Base-by-base conservation (phyloP, 2,113 vertebrate genomes). In the Hystrix brachyura region DNA sequence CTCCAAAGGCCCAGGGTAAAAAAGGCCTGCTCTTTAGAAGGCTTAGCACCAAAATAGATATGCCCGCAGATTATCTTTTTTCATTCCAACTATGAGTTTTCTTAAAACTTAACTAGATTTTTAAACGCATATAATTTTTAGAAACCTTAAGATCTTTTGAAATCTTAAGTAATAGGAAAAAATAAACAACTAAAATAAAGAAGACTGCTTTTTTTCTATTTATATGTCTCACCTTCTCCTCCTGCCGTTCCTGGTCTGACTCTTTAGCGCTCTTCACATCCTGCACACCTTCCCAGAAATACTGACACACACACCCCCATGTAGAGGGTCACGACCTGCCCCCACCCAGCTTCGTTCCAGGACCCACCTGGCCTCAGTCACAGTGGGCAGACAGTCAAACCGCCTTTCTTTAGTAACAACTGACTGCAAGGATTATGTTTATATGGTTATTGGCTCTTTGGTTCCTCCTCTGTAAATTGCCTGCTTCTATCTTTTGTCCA, bases 91-190 rank as follows among this genome's bases (percentile, higher is more conserved):
- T 5, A 23, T 51, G 48, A 62, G 10, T 72, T 81, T 82, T 81
- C 78, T 93, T 83, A 85, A 85, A 96, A 71, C 3, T 15, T 78
- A 51, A 69, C 55, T 72, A 59, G n/a, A 90, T 67, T 91, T 90
- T 94, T 55, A 64, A 83, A 81, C 84, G 55, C 76, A 92, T n/a
- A 12, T 13, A 10, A 80, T 15, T 62, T 79, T 51, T 43, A 71
- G 38, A 69, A 84, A 38, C 8, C 25, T 67, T 69, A 87, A 59
- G 62, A 57, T 38, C 53, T 23, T 91, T 84, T 18, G 51, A 76
- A 83, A 90, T 34, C 62, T 29, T 76, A 72, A 78, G 83, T 90
- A 46, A 46, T 29, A 43, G 48, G 27, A 43, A 89, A 88, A 46
- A 93, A 71, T 9, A 51, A 55, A 78, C 5, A 84, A 93, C 48